Base-by-base conservation (phyloP, 1,140 invertebrate genomes). In the Epicauta chinensis region DNA sequence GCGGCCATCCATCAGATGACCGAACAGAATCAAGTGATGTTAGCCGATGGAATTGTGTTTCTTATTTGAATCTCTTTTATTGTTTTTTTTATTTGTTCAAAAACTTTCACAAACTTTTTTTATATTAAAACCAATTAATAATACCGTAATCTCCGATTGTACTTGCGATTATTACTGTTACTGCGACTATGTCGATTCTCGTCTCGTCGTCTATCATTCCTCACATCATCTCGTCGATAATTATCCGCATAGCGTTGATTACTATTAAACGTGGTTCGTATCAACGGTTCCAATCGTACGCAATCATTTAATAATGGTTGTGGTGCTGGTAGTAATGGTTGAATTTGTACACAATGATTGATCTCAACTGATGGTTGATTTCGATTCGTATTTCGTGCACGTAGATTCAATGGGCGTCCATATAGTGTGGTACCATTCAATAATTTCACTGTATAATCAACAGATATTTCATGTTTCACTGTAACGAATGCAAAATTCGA, bases 1-100 rank as follows among this genome's bases (percentile, higher is more conserved):
- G 80, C 84, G 0, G 92, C 91, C 1, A 74, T 97, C 9, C 72
- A 84, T 10, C 77, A 76, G 48, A 93, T 97, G 92, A 86, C 84
- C 13, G 83, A 89, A 34, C 89, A 86, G 39, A 96, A 95, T 74
- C 87, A 93, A 70, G 79, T 98, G 15, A 94, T 97, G 91, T 74
- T 92, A 48, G 81, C 91, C 0, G 90, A 94, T 67, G 84, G 86
- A 55, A 84, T 90, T 55, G 77, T 96, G n/a, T 91, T 92, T 67
- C 74, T 91, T 11, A 90, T 93, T 69, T 93, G 82, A 81, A 40
- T 9, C 10, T 10, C n/a, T 10, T 37, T 15, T 37, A 15, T 13
- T 13, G 5, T 12, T 10, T 10, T 13, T 6, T 12, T 5, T 13
- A 37, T 15, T 9, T 7, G 31, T n/a, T n/a, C n/a, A 9, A 34